Evolutionary conservation across 2,888 invertebrate genomes (phyloP).

Genomic region (Eupithecia exiguata): DNA sequence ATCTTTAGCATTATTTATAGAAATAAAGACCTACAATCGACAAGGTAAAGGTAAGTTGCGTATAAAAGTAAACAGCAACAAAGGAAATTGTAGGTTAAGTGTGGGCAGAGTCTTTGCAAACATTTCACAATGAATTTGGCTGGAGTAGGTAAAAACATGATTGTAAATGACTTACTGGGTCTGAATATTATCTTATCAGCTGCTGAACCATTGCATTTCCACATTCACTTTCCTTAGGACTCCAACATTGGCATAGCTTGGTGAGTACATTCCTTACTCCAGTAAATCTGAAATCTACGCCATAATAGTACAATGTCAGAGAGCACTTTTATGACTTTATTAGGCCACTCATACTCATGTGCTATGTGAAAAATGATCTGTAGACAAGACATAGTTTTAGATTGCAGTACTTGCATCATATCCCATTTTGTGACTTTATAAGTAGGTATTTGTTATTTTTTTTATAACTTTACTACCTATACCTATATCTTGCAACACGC

Average conservation of each 20-base stretch:
- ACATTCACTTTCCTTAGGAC: background rate
- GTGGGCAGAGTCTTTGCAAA: too few relatives aligned
- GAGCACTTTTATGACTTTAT: background rate
- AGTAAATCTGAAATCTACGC: background rate
- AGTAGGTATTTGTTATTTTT: too few relatives aligned
- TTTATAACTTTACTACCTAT: background rate
- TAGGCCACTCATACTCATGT: background rate
- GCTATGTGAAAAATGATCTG: background rate
- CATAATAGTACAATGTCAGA: background rate
- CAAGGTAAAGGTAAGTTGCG: too few relatives aligned
- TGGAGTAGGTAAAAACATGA: too few relatives aligned
- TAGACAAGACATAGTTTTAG: background rate
- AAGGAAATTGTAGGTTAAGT: too few relatives aligned
- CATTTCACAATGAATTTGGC: too few relatives aligned
- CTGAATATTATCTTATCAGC: background rate
- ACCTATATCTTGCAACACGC: background rate
- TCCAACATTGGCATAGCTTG: background rate
- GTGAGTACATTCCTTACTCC: slow-evolving; percentile 1
- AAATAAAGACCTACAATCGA: too few relatives aligned
- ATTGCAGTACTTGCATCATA: background rate
- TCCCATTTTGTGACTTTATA: background rate
- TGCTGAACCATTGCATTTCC: background rate
- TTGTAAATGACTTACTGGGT: background rate
- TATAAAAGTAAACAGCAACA: too few relatives aligned
- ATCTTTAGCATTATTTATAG: too few relatives aligned